Base-by-base conservation (phyloP, 2,888 invertebrate species). In the Asteroscopus sphinx region DNA sequence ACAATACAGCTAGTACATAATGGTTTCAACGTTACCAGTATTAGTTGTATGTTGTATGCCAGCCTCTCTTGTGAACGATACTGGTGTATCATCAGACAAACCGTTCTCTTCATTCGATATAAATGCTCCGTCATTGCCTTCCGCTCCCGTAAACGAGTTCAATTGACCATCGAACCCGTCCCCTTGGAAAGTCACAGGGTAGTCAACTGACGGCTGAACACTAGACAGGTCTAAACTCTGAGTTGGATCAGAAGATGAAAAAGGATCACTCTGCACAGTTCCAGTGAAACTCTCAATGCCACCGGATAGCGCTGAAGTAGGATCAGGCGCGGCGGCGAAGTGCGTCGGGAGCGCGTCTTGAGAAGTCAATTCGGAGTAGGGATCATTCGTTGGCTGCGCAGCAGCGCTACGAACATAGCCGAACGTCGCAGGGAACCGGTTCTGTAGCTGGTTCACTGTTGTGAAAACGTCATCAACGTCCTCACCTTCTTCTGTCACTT, bases 401-500 rank as follows among this genome's bases (percentile, higher is more conserved):
- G 87, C 86, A 1, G 83, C 87, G 9, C 79, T 85, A 33, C 87
- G 82, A 7, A 92, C 74, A 65, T 87, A 89, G 6, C 85, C 86
- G 56, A 81, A 88, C 8, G 93, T 88, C 0, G 84, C 87, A 21
- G 91, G 92, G 54, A 86, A 91, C 0, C 85, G 69, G 52, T 90
- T 87, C 17, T 90, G 89, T 25, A 91, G 59, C 9, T 83, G 82
- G 49, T 90, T 89, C 0, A 93, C 77, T 6, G 89, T 77, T 13
- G 89, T 85, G 35, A 91, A 92, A 0, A 83, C 80, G 39, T 93
- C 92, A 1, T 91, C 91, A 0, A 82, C 88, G 1, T 91, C 90
- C 3, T 87, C 89, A 0, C 84, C 90, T 33, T 91, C 82, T 68
- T 94, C 94, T 1, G 90, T 94, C 0, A 94, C 94, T 77, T 93